A percentile compares a stretch with the other conserved stretches of the same genome.
phyloP scores from a whole-genome alignment of 1,140 invertebrate species.

The Muscidifurax raptorellus region DNA sequence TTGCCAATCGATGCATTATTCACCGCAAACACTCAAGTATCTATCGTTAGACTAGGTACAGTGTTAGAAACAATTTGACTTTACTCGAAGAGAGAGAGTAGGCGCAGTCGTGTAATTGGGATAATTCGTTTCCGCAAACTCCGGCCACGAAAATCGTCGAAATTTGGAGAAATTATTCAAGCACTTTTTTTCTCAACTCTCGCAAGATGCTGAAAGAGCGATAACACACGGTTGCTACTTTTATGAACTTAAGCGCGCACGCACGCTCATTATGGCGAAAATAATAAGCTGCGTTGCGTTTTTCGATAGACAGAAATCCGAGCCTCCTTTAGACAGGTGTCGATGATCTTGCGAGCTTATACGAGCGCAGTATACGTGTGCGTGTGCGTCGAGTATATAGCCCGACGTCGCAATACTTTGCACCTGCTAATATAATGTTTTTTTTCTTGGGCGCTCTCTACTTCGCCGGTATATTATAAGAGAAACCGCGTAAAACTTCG shows the following conservation, averaged over 20 bases:
- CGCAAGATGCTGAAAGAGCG: not conserved
- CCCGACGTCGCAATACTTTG: not conserved
- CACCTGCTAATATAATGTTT: not conserved
- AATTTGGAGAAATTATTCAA: not conserved
- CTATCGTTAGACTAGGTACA: too few species aligned
- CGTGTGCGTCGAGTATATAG: not conserved
- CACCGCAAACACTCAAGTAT: too few species aligned
- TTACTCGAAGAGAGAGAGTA: too few species aligned
- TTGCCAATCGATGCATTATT: too few species aligned
- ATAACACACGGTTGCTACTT: not conserved
- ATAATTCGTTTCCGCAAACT: too few species aligned
- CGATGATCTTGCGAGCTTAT: slow-evolving; percentile 64
- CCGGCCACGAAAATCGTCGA: not conserved
- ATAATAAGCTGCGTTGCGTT: not conserved
- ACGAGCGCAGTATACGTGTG: slow-evolving; percentile 44
- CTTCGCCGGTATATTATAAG: not conserved
- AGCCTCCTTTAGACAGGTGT: slow-evolving; percentile 69
- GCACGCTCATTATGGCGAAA: not conserved
- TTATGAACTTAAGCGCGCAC: too few species aligned
- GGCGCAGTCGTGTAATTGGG: too few species aligned
- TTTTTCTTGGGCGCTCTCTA: not conserved
- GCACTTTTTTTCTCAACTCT: not conserved
- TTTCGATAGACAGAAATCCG: slow-evolving; percentile 58
- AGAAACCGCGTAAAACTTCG: not conserved
- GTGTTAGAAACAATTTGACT: too few species aligned